These are phyloP conservation scores for Sparus aurata DNA, from an alignment of 2,797 vertebrate genomes.

Conservation along the genomic window DNA sequence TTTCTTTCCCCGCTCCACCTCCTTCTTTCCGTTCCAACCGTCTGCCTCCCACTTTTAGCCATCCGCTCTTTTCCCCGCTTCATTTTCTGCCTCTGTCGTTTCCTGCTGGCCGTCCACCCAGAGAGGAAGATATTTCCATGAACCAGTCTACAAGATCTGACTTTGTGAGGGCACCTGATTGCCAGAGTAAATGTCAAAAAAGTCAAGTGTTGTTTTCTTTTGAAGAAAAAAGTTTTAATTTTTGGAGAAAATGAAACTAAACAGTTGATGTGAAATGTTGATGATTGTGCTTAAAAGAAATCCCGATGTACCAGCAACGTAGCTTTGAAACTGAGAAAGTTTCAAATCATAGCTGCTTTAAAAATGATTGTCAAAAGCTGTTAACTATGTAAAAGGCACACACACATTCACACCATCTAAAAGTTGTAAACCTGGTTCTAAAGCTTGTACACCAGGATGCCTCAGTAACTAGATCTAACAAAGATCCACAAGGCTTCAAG, in stretches of 20 bases:
- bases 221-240: not conserved
- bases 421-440: conserved; percentile 3
- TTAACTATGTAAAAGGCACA: conserved; percentile 23
- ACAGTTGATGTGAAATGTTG: not conserved
- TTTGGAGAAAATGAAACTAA: not conserved
- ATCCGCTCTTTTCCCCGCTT: conserved; percentile 37
- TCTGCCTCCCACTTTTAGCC: conserved; percentile 58
- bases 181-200: not conserved
- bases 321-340: too few species aligned
- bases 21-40: conserved; percentile 49
- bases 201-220: too few species aligned
- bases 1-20: conserved; percentile 23
- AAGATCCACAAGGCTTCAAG: conserved; percentile 2
- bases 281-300: not conserved
- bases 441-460: conserved; percentile 4
- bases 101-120: conserved; percentile 43
- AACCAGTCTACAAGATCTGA: not conserved
- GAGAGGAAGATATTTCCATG: conserved; percentile 28
- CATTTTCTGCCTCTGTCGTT: conserved; percentile 45
- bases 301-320: too few species aligned
- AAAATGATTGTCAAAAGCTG: conserved; percentile 39
- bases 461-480: conserved; percentile 10
- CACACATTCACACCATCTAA: not conserved
- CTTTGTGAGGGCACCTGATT: not conserved
- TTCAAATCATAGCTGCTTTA: not conserved